Evolutionary conservation across 2,797 vertebrate species (phyloP), one percentile per base, ranked within the genome.

Genomic region (Silurus lanzhouensis): DNA sequence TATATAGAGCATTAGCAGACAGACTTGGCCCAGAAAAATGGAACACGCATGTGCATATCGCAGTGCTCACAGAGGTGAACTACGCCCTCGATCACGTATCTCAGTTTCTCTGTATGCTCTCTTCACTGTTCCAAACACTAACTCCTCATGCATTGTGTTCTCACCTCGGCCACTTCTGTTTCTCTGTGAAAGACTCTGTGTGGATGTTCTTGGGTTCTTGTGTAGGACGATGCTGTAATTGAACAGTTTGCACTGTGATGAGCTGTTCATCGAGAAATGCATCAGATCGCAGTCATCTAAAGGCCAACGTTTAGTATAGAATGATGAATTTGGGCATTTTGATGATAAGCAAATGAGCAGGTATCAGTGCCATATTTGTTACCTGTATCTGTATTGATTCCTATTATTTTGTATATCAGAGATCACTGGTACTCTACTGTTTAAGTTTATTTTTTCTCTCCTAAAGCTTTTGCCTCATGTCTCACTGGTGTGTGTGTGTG

Each of bases 361-460:
- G 20, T 14, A 8, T 57, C 57, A 61, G 57, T 22, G 9, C 0
- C 19, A 78, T 61, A 61, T 20, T 20, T 76, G 15, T 57, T 31
- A 58, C 25, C 55, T 10, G 10, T 60, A 5, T 61, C 19, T 0
- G 19, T 61, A 78, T 78, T 6, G 12, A 78, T 60, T 57, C 75
- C 57, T 78, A 14, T 38, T 22, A 61, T 61, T 78, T 44, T 78
- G 57, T 77, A 5, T 38, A 6, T 61, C 31, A 15, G 76, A 78
- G 57, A 44, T 61, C 19, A 61, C 31, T 44, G 5, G 27, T 61
- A 22, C 10, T 44, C 6, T 14, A 61, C 19, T 0, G 15, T 70
- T 87, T 72, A 25, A 84, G 7, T 84, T 52, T 80, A 31, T 6
- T 13, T 60, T 31, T 60, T 88, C 12, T 77, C 8, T 9, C 3